Evolutionary conservation across 2,888 invertebrate species (phyloP).

Genomic region (Amblyteles armatorius): DNA sequence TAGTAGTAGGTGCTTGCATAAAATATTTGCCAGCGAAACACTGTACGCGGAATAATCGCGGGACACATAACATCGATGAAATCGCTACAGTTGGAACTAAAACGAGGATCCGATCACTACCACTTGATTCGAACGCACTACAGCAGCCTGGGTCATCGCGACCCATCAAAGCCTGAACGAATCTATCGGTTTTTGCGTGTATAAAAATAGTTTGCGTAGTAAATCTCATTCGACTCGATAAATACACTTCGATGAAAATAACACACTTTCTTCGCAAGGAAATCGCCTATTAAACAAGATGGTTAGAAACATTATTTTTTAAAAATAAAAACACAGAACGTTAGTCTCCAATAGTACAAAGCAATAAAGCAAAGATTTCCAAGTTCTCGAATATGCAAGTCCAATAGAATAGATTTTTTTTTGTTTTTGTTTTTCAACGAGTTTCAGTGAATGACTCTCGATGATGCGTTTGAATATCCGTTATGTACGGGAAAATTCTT

Average conservation of each 20-base stretch:
- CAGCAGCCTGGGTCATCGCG: slow-evolving; percentile 8
- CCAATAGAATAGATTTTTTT: background rate
- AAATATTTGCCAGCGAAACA: slow-evolving; percentile 45
- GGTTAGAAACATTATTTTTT: slow-evolving; percentile 16
- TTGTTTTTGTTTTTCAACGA: background rate
- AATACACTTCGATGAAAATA: slow-evolving; percentile 60
- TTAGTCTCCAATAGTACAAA: background rate
- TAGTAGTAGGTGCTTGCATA: slow-evolving; percentile 35
- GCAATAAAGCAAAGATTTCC: background rate
- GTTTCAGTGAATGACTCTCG: background rate
- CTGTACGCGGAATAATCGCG: slow-evolving; percentile 34
- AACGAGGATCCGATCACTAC: slow-evolving; percentile 8
- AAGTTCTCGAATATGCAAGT: background rate
- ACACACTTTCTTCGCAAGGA: slow-evolving; percentile 36
- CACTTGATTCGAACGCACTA: background rate
- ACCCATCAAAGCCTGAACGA: slow-evolving; percentile 46
- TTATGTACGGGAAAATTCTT: background rate
- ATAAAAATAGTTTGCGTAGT: slow-evolving; percentile 67
- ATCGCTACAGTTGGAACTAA: background rate
- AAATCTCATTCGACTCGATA: slow-evolving; percentile 60
- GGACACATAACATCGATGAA: slow-evolving; percentile 23
- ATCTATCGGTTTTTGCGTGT: slow-evolving; percentile 47
- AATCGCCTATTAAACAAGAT: slow-evolving; percentile 25
- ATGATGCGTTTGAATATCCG: background rate
- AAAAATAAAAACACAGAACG: background rate